Base-by-base conservation (phyloP, 2,113 vertebrate species). In the Tachuris rubrigastra region DNA sequence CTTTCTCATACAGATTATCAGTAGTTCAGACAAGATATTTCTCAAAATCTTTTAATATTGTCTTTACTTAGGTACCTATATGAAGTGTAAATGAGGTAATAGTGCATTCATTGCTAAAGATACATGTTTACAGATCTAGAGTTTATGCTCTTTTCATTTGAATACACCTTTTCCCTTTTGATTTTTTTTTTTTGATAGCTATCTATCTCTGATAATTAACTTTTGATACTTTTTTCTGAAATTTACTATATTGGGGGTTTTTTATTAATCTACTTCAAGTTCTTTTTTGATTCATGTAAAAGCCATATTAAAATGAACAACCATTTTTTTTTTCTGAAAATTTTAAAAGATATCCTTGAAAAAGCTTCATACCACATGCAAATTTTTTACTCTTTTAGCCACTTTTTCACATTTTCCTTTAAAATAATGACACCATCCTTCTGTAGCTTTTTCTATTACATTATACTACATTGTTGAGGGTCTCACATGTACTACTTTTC, bases 221-320 rank as follows among this genome's bases (percentile, higher is more conserved):
- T 24, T 69, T 20, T 46, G 17, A 42, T 53, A 11, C 0, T 52
- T 76, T 83, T 44, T 76, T 33, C n/a, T 23, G 16, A 82, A 9
- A 53, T 52, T 27, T 74, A 25, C 2, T 27, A 3, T 79, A 3
- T 9, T 53, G 2, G 0, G 2, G n/a, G n/a, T 1, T 59, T 60
- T 27, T 89, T 49, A 46, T 49, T 52, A n/a, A 17, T 42, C 6
- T 39, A 16, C 3, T n/a, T 77, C 6, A 67, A 39, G 19, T 18
- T 67, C 21, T 9, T 35, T 71, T 33, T 73, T 39, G 5, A 50
- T 50, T 63, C 0, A 37, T 42, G 2, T 41, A 47, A 42, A 5
- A 1, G 2, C 5, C 3, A n/a, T 39, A 20, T 50, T 67, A 25
- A 37, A 76, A 21, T 15, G 3, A 86, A 35, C 55, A 22, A 53